Evolutionary conservation across 2,888 invertebrate species (phyloP), one percentile per base, ranked within the genome.

Genomic region (Apodemia mormo): DNA sequence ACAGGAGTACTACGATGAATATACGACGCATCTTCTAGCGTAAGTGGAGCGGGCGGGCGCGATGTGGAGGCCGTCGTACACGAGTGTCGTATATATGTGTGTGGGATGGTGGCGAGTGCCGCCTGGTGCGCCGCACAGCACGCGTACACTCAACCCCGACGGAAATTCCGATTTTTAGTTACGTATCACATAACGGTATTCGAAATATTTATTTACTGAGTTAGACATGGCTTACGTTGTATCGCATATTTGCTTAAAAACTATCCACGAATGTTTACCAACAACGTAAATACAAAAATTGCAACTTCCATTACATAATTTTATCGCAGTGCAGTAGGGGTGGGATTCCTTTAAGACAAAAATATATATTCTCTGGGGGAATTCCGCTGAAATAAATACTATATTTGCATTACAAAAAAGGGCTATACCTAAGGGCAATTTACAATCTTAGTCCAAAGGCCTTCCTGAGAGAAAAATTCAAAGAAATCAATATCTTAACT

Each of bases 141-240:
- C 58, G 30, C 5, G 58, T 61, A 61, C 58, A 56, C n/a, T 56
- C 56, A 9, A 2, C 56, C 10, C 14, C 58, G 30, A 33, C 30
- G 58, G 58, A 61, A 61, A 61, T 30, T 61, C 58, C 58, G 33
- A 29, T 61, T 58, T 29, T 61, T 61, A 10, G 58, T 61, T 58
- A 58, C 58, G 30, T 58, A 61, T 29, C 33, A 61, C 14, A 33
- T 61, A 61, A 61, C 58, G 58, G 58, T 4, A 61, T 12, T 61
- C 49, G 33, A 33, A 29, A 12, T 58, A 30, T 61, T 61, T 61
- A 33, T 12, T 12, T 4, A 61, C 58, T 14, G 5, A 30, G 12
- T 9, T 61, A 61, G 58, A 61, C 30, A 61, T 30, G 12, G 49
- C 49, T 14, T 49, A 49, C 49, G 12, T 14, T 49, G 40, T 49